phyloP scores from a whole-genome alignment of 2,888 invertebrate species.

The Drosophila peninsularis region DNA sequence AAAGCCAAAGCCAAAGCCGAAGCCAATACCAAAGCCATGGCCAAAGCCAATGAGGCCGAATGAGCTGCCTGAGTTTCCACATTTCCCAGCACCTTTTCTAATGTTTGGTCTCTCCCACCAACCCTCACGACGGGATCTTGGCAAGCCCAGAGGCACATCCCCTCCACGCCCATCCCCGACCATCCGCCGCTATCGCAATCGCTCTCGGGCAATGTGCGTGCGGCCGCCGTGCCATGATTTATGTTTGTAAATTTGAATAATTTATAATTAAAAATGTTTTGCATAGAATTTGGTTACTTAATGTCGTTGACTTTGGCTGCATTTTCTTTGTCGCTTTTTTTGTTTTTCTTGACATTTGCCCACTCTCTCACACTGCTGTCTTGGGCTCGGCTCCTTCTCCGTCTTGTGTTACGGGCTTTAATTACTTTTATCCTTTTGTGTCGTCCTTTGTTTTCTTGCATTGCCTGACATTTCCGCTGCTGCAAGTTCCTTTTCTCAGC shows the following conservation, averaged over 20 bases:
- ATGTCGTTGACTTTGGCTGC: constrained; percentile 67
- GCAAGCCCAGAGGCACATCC: constrained; percentile 23
- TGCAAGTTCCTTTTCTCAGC: constrained; percentile 35
- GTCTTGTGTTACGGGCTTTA: constrained; percentile 60
- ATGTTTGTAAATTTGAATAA: constrained; percentile 81
- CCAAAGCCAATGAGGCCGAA: constrained; percentile 46
- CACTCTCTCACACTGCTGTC: constrained; percentile 38
- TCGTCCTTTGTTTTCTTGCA: constrained; percentile 44
- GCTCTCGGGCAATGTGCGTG: constrained; percentile 62
- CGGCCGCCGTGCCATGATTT: constrained; percentile 73
- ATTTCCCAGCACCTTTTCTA: constrained; percentile 56
- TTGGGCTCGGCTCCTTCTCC: constrained; percentile 34
- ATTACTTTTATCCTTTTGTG: constrained; percentile 73
- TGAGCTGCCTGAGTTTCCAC: constrained; percentile 27
- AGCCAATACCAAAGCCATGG: background rate
- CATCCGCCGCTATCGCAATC: constrained; percentile 42
- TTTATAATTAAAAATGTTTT: constrained; percentile 81
- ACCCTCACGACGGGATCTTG: constrained; percentile 47
- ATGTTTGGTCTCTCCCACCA: constrained; percentile 26
- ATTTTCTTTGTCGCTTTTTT: constrained; percentile 25
- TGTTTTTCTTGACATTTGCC: constrained; percentile 14
- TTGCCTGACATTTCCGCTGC: constrained; percentile 67
- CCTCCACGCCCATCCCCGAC: constrained; percentile 9
- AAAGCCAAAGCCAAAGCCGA: constrained; percentile 15
- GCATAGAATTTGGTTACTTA: constrained; percentile 79